Evolutionary conservation across 2,888 invertebrate genomes (phyloP).

Genomic region (Diarsia mendica): DNA sequence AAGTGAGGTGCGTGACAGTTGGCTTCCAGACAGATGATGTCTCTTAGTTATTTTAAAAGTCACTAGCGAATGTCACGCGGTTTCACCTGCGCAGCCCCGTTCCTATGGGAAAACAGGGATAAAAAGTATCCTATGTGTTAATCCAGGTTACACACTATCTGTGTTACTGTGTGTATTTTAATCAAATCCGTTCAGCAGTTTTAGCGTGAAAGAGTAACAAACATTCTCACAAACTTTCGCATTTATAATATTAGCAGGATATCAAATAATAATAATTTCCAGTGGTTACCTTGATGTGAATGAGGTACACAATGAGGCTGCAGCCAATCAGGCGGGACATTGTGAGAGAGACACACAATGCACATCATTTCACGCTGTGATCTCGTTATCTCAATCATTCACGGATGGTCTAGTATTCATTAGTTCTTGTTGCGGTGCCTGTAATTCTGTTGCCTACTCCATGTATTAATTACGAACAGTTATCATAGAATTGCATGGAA

Average conservation of each 20-base stretch:
- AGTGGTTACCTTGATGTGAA: slow-evolving; percentile 32
- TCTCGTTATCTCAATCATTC: slow-evolving; percentile 4
- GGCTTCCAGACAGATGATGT: not conserved
- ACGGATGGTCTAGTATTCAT: slow-evolving; percentile 6
- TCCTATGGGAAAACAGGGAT: too few species aligned
- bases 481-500: not conserved
- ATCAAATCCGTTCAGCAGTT: too few species aligned
- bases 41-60: not conserved
- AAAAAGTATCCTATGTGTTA: too few species aligned
- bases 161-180: too few species aligned
- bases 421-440: not conserved
- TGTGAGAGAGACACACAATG: slow-evolving; percentile 23
- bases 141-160: too few species aligned
- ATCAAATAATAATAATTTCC: not conserved
- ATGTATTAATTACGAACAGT: not conserved
- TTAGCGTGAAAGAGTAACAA: too few species aligned
- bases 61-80: too few species aligned
- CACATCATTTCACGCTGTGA: slow-evolving; percentile 38
- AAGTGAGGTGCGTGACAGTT: not conserved
- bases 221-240: too few species aligned
- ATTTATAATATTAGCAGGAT: too few species aligned
- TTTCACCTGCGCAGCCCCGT: too few species aligned
- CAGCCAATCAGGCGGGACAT: slow-evolving; percentile 42
- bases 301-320: slow-evolving; percentile 38
- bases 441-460: not conserved